These are phyloP conservation scores for Rhynchophorus ferrugineus DNA, from an alignment of 1,140 invertebrate genomes.

Conservation along the genomic window DNA sequence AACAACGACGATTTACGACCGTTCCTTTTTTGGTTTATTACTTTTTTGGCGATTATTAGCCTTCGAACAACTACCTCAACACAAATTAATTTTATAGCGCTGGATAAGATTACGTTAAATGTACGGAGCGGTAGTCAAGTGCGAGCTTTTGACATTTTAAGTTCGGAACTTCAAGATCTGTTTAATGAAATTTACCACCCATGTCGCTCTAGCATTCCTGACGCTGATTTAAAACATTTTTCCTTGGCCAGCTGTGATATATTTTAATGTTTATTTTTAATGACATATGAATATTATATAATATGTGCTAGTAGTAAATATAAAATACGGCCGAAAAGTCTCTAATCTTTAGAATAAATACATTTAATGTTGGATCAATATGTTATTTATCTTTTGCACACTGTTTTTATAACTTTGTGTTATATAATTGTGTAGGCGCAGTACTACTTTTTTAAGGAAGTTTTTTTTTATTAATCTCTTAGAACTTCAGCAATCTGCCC, in stretches of 20 bases:
- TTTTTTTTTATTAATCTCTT: too few species aligned
- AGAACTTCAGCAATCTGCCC: too few species aligned
- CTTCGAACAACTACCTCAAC: constrained; percentile 18
- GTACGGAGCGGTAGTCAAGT: constrained; percentile 8
- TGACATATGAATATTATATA: too few species aligned
- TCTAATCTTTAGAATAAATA: too few species aligned
- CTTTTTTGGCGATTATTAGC: constrained; percentile 12
- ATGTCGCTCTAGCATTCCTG: constrained; percentile 4
- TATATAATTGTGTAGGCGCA: too few species aligned
- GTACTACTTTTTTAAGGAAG: too few species aligned
- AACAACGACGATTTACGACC: constrained; percentile 12
- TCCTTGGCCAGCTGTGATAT: not conserved
- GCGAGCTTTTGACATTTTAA: constrained; percentile 1
- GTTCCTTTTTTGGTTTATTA: constrained; percentile 8
- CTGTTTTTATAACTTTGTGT: too few species aligned
- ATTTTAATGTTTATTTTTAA: too few species aligned
- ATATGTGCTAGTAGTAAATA: too few species aligned
- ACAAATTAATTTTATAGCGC: constrained; percentile 11
- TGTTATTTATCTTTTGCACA: too few species aligned
- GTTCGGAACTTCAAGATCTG: not conserved
- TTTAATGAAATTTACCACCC: constrained; percentile 2
- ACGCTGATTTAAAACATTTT: not conserved
- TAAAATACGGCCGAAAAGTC: too few species aligned
- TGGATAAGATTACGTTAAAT: constrained; percentile 14
- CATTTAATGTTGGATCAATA: too few species aligned